Evolutionary conservation across 2,113 vertebrate species (phyloP).

Genomic region (Columba janthina): DNA sequence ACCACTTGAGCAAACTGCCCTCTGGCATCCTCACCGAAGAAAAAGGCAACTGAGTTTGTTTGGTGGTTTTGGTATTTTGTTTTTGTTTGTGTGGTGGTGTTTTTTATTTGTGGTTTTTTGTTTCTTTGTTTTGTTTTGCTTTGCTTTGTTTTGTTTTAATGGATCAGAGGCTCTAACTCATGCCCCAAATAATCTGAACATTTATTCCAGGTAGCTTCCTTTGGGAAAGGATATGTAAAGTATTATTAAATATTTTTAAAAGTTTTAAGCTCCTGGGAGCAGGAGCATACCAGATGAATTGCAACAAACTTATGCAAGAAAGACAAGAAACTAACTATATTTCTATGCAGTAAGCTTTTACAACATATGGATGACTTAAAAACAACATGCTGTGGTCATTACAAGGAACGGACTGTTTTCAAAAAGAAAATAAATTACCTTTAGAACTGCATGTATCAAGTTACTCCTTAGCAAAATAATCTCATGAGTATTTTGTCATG

Average conservation of each 20-base stretch:
- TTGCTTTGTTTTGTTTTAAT: neutral
- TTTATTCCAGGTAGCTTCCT: neutral
- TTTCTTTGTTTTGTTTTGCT: neutral
- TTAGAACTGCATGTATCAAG: neutral
- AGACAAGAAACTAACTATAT: neutral
- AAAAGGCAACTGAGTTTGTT: neutral
- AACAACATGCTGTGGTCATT: neutral
- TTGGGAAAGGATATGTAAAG: neutral
- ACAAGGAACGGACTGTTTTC: neutral
- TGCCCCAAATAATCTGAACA: neutral
- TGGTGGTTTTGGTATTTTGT: accelerated
- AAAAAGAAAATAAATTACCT: neutral
- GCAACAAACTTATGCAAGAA: neutral
- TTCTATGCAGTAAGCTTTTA: neutral
- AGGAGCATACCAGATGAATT: neutral
- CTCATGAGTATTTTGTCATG: neutral
- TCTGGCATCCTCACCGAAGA: neutral
- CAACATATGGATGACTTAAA: neutral
- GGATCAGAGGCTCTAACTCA: neutral
- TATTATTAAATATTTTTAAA: neutral
- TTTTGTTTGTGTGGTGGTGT: no score
- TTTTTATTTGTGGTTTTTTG: no score
- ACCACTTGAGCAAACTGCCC: neutral
- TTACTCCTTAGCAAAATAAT: neutral
- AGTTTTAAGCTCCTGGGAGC: neutral